phyloP scores from a whole-genome alignment of 2,113 vertebrate species.

The Paedocypris sp. region DNA sequence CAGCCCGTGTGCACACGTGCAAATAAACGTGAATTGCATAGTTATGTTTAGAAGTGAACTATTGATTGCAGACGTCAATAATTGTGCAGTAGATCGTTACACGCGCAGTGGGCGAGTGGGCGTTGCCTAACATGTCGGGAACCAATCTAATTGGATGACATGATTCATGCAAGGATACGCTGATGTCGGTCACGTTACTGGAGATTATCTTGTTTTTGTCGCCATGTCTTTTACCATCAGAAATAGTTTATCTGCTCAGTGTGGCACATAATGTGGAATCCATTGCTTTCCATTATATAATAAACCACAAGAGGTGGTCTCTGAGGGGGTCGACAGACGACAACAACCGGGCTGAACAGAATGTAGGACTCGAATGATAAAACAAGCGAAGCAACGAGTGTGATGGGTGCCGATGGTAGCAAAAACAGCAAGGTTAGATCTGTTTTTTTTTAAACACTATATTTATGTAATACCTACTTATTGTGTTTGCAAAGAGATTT shows the following conservation, averaged over 20 bases:
- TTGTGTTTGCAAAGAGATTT: no score
- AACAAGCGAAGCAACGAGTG: slow-evolving; percentile 24
- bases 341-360: background rate
- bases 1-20: no score
- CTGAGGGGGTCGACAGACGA: background rate
- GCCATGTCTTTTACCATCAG: slow-evolving; percentile 33
- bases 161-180: slow-evolving; percentile 43
- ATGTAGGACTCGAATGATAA: slow-evolving; percentile 9
- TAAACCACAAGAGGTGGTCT: background rate
- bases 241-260: background rate
- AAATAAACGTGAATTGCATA: no score
- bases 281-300: background rate
- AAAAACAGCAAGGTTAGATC: slow-evolving; percentile 52
- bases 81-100: background rate
- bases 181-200: slow-evolving; percentile 30
- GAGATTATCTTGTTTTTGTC: slow-evolving; percentile 63
- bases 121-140: background rate
- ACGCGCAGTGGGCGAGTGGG: background rate
- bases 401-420: slow-evolving; percentile 60
- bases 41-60: no score
- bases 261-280: background rate
- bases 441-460: slow-evolving; percentile 10
- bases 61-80: background rate
- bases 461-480: no score
- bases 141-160: background rate